Percentiles rank a stretch among this genome's conserved stretches.
Evolutionary conservation across 2,113 vertebrate genomes (phyloP).

Genomic region (Raja brachyura): DNA sequence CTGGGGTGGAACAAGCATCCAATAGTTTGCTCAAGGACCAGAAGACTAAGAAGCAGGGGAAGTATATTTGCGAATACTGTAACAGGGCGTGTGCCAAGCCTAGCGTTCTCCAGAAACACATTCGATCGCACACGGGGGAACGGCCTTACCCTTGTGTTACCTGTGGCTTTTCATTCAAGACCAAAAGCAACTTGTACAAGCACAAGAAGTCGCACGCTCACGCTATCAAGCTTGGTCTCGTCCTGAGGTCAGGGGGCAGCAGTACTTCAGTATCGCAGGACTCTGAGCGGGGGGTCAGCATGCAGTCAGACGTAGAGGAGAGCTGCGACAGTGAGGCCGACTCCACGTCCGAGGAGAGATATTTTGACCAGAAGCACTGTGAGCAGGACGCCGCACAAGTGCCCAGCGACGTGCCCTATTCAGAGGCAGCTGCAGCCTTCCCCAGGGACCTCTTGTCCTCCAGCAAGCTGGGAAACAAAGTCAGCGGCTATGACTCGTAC

Average conservation of each 20-base stretch:
- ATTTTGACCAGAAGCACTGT: slow-evolving; percentile 50
- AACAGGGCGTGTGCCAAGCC: slow-evolving; percentile 91
- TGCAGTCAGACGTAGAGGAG: slow-evolving; percentile 84
- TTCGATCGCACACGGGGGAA: slow-evolving; percentile 94
- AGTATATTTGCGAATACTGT: slow-evolving; percentile 93
- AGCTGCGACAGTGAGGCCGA: slow-evolving; percentile 92
- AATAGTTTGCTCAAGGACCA: slow-evolving; percentile 80
- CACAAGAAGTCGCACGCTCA: slow-evolving; percentile 99
- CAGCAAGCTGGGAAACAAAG: slow-evolving; percentile 51
- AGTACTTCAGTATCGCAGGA: slow-evolving; percentile 76
- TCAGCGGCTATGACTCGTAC: slow-evolving; percentile 47
- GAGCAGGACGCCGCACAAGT: slow-evolving; percentile 68
- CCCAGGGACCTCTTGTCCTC: slow-evolving; percentile 54
- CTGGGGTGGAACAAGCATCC: slow-evolving; percentile 74
- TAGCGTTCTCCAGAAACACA: slow-evolving; percentile 93
- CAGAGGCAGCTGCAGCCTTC: slow-evolving; percentile 57
- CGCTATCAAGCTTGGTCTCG: slow-evolving; percentile 87
- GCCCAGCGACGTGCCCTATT: slow-evolving; percentile 55
- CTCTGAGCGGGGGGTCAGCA: slow-evolving; percentile 77
- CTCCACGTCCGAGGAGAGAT: slow-evolving; percentile 67
- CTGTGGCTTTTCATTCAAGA: slow-evolving; percentile 98
- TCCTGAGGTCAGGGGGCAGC: slow-evolving; percentile 74
- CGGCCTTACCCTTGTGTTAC: slow-evolving; percentile 93
- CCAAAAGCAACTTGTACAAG: slow-evolving; percentile 98
- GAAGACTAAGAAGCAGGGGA: slow-evolving; percentile 93